These are phyloP conservation scores for Labroides dimidiatus DNA, from an alignment of 2,797 vertebrate species.

Conservation along the genomic window DNA sequence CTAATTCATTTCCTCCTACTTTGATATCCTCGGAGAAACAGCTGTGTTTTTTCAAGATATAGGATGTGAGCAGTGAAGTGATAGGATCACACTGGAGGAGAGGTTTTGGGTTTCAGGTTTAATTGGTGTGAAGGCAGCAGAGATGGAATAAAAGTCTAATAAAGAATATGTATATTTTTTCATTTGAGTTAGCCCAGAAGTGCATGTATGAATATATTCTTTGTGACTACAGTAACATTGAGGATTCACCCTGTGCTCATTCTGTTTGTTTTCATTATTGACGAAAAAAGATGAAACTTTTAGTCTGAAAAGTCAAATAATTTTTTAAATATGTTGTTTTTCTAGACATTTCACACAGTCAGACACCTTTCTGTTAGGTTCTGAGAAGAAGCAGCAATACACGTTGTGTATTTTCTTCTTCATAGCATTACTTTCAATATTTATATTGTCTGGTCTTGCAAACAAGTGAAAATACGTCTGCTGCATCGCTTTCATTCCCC, in stretches of 20 bases:
- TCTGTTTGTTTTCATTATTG: not conserved
- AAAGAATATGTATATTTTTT: constrained; percentile 28
- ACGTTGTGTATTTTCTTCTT: no score
- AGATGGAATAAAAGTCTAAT: constrained; percentile 49
- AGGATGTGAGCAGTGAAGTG: constrained; percentile 66
- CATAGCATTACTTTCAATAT: no score
- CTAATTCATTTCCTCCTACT: constrained; percentile 73
- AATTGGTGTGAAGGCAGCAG: constrained; percentile 68
- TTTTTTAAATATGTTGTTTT: no score
- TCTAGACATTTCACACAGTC: no score
- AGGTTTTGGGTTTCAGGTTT: constrained; percentile 72
- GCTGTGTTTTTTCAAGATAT: constrained; percentile 73
- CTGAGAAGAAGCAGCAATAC: no score
- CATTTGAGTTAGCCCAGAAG: constrained; percentile 19
- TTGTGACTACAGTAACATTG: not conserved
- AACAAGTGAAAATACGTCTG: no score
- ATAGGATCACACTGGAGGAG: constrained; percentile 60
- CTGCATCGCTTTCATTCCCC: no score
- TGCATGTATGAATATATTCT: constrained; percentile 16
- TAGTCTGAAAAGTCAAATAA: no score
- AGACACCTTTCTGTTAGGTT: no score
- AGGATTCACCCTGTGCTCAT: not conserved
- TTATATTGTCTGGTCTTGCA: no score
- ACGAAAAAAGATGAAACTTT: no score
- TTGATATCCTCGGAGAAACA: constrained; percentile 75